Base-by-base conservation (phyloP, 2,797 vertebrate species). In the Antrozous pallidus region DNA sequence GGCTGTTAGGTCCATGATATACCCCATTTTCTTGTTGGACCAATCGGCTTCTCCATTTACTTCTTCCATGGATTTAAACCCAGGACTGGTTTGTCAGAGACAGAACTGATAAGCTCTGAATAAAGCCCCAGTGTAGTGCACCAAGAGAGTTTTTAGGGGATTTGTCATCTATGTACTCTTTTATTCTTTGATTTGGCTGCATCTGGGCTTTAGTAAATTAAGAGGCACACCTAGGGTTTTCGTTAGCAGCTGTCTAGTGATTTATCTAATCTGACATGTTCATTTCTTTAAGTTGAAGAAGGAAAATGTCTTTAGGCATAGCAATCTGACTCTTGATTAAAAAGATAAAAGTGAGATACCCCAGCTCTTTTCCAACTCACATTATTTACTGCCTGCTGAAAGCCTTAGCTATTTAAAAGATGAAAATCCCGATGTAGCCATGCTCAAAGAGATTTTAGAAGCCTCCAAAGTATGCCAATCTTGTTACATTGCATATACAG, bases 211-310 rank as follows among this genome's bases (percentile, higher is more conserved):
- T 95, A 61, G 84, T 92, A 96, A 96, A 96, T 92, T 81, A 96
- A 95, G 82, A 97, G 94, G 86, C 96, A 97, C 93, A 97, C 96
- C 96, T 96, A 95, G 89, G 90, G 24, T 92, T 96, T 96, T 93
- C 90, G 94, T 96, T 96, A 92, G 93, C 91, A 97, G 94, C 87
- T 95, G 94, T 96, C 85, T 93, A 65, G 49, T 81, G 82, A 94
- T 96, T 97, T 94, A 97, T 97, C 86, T 96, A 83, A 92, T 95
- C 73, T 96, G 67, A 79, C 84, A 92, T 94, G 63, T 97, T 96
- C 84, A 69, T 96, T 97, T 97, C 96, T 97, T 95, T 95, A 96
- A 94, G 82, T 97, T 95, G 92, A 96, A 93, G 90, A 94, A 67
- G 45, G 83, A 96, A 95, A 94, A 97, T 96, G 70, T 97, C 95